Percentiles rank a stretch among this genome's conserved stretches.
These are phyloP conservation scores for Hydractinia echinata DNA, from an alignment of 30 jellyfish, hydroid and myxozoan genomes.

Conservation along the genomic window DNA sequence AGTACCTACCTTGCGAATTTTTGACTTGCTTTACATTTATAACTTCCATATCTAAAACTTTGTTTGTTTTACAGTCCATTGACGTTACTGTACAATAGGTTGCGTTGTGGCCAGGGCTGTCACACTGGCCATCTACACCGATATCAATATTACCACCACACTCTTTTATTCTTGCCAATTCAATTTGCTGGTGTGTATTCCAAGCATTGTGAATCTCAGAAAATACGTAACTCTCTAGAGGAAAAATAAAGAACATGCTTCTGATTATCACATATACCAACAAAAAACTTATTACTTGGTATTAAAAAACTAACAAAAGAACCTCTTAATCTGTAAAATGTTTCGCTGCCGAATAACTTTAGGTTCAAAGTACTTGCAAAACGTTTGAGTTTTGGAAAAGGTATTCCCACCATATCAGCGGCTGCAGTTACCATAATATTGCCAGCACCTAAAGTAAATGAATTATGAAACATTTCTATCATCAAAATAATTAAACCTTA, in stretches of 20 bases:
- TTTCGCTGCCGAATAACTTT: not conserved
- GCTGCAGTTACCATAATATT: slow-evolving; percentile 7
- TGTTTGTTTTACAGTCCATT: too few relatives aligned
- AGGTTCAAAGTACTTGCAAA: not conserved
- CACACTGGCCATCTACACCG: too few relatives aligned
- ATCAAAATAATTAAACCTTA: not conserved
- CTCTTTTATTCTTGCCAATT: too few relatives aligned
- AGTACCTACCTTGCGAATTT: too few relatives aligned
- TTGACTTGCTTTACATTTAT: too few relatives aligned
- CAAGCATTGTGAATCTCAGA: slow-evolving; percentile 14
- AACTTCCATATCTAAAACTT: too few relatives aligned
- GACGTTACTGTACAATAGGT: too few relatives aligned
- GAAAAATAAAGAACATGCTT: not conserved
- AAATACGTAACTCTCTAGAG: slow-evolving; percentile 1
- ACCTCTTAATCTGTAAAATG: slow-evolving; percentile 8
- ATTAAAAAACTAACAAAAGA: too few relatives aligned
- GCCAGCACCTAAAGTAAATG: slow-evolving; percentile 22
- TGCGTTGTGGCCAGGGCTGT: too few relatives aligned
- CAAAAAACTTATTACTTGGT: too few relatives aligned
- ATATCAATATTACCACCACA: too few relatives aligned
- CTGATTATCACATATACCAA: not conserved
- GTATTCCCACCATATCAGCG: slow-evolving; percentile 15
- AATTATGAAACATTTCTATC: not conserved
- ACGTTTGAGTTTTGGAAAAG: slow-evolving; percentile 3
- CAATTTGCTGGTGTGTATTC: too few relatives aligned